Percentiles rank a stretch among this genome's conserved stretches.
phyloP scores from a whole-genome alignment of 2,113 vertebrate genomes.

The Ptychochromis oligacanthus region DNA sequence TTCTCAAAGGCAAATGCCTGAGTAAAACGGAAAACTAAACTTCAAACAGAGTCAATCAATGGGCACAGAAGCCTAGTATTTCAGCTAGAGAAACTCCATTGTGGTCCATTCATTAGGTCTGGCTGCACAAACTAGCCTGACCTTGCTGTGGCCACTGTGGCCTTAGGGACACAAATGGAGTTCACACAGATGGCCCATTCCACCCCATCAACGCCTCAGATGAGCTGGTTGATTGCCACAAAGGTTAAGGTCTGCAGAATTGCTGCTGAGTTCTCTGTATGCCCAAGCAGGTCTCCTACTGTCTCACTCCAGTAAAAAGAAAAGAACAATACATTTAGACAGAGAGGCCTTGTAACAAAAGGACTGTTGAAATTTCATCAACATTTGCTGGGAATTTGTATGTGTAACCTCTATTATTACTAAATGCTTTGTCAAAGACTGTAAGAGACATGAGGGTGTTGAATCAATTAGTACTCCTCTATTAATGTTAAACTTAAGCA shows the following conservation, averaged over 20 bases:
- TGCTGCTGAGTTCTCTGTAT: background rate
- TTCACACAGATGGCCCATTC: conserved; percentile 3
- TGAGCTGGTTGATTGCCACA: conserved; percentile 29
- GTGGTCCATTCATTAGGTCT: conserved; percentile 31
- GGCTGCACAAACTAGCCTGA: conserved; percentile 22
- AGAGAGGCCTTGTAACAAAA: background rate
- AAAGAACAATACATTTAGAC: background rate
- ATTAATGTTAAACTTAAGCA: background rate
- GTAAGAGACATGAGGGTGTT: background rate
- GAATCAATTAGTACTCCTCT: background rate
- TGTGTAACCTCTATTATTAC: background rate
- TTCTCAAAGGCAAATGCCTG: conserved; percentile 32
- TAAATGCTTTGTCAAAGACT: background rate
- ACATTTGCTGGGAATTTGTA: background rate
- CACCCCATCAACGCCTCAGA: conserved; percentile 11
- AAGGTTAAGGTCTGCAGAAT: conserved; percentile 20
- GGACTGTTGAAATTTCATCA: background rate
- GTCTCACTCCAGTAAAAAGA: background rate
- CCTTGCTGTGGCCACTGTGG: conserved; percentile 28
- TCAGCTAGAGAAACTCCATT: conserved; percentile 40
- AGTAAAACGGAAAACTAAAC: conserved; percentile 40
- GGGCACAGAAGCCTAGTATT: conserved; percentile 17
- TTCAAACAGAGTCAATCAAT: conserved; percentile 58
- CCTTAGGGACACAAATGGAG: conserved; percentile 18
- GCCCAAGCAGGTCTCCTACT: background rate